phyloP scores from a whole-genome alignment of 2,797 vertebrate species.

The Potorous gilbertii region DNA sequence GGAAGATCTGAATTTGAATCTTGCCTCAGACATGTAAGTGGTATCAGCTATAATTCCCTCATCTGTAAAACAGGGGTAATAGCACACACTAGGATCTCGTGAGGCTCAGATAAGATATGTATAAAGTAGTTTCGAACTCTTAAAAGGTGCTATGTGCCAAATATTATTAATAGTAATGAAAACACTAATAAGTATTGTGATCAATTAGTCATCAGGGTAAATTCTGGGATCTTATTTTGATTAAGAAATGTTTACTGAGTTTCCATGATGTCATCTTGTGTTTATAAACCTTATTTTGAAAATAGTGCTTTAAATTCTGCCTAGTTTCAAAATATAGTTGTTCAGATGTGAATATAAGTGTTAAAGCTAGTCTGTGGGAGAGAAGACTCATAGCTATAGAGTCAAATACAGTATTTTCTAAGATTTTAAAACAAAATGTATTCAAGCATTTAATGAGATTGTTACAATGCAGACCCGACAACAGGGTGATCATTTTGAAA shows the following conservation, averaged over 20 bases:
- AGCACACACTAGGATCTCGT: no score
- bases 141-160: neutral
- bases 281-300: neutral
- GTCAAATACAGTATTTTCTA: conserved; percentile 62
- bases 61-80: neutral
- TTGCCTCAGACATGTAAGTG: neutral
- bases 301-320: conserved; percentile 35
- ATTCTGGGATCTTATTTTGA: neutral
- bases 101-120: neutral
- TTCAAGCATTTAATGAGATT: conserved; percentile 80
- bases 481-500: conserved; percentile 69
- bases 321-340: neutral
- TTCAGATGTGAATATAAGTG: neutral
- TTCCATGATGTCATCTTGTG: neutral
- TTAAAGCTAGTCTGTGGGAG: neutral
- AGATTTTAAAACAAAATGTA: conserved; percentile 82
- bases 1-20: neutral
- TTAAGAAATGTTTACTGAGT: neutral
- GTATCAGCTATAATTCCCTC: neutral
- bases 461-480: conserved; percentile 80
- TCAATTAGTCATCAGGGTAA: neutral
- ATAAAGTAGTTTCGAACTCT: neutral
- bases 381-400: conserved; percentile 35
- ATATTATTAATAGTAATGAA: neutral
- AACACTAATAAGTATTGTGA: neutral